A percentile compares a stretch with the other conserved stretches of the same genome.
phyloP scores from a whole-genome alignment of 2,113 vertebrate species.

The Ornithorhynchus anatinus region DNA sequence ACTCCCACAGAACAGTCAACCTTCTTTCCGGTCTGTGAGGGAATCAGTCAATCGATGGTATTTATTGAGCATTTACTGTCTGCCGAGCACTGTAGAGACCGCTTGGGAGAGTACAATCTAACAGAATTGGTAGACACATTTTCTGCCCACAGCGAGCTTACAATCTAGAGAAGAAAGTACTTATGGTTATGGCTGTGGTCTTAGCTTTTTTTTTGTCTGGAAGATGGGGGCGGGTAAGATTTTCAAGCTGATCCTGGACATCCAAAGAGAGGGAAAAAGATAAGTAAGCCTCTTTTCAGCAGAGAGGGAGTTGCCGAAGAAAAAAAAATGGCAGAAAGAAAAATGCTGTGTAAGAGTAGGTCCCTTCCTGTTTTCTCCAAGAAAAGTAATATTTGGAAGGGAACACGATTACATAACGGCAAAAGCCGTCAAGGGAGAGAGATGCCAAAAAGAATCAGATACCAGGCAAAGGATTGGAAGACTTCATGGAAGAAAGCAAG shows the following conservation, averaged over 20 bases:
- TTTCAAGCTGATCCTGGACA: not conserved
- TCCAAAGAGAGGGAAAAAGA: not conserved
- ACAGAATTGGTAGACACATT: too few relatives aligned
- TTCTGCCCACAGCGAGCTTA: not conserved
- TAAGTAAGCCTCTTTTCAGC: not conserved
- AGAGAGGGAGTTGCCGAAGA: not conserved
- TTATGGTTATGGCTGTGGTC: too few relatives aligned
- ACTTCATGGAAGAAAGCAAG: not conserved
- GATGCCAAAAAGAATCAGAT: not conserved
- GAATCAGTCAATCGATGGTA: too few relatives aligned
- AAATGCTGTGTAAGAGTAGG: not conserved
- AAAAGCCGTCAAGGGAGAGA: not conserved
- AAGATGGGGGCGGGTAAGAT: not conserved
- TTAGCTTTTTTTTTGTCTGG: not conserved
- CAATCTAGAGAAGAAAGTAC: not conserved
- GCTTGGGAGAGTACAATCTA: too few relatives aligned
- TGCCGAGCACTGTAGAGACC: too few relatives aligned
- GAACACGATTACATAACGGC: not conserved
- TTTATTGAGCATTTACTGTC: too few relatives aligned
- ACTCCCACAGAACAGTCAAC: not conserved
- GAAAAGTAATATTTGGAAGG: not conserved
- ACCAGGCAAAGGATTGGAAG: not conserved
- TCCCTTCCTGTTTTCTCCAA: not conserved
- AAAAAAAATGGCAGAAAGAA: not conserved
- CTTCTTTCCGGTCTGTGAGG: too few relatives aligned